Evolutionary conservation across 2,888 invertebrate genomes (phyloP).

Genomic region (Lydus trimaculatus): DNA sequence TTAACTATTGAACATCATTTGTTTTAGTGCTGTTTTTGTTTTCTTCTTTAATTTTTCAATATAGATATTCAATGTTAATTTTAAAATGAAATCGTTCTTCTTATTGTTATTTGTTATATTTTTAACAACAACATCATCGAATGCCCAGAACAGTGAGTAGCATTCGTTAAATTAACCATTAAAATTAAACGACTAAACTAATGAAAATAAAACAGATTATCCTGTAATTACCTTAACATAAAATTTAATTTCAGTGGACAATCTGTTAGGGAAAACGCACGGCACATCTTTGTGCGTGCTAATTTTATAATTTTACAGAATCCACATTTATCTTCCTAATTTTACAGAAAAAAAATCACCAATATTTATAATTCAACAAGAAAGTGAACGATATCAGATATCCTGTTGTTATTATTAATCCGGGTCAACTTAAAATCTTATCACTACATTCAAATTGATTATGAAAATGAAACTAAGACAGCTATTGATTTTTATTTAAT

Average conservation of each 20-base stretch:
- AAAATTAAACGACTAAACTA: slow-evolving; percentile 36
- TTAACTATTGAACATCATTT: background rate
- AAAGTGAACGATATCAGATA: background rate
- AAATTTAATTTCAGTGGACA: slow-evolving; percentile 39
- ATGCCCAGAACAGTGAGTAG: slow-evolving; percentile 42
- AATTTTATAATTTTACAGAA: slow-evolving; percentile 22
- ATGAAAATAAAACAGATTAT: slow-evolving; percentile 41
- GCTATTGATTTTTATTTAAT: background rate
- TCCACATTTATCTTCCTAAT: background rate
- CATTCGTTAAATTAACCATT: too few species aligned
- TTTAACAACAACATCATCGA: slow-evolving; percentile 33
- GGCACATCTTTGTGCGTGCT: slow-evolving; percentile 16
- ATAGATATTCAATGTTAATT: slow-evolving; percentile 24
- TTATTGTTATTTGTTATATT: slow-evolving; percentile 36
- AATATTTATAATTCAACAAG: background rate
- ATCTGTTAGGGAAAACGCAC: slow-evolving; percentile 31
- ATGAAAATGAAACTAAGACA: background rate
- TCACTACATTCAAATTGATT: background rate
- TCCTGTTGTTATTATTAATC: background rate
- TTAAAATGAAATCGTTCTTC: slow-evolving; percentile 38
- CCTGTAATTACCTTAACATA: slow-evolving; percentile 38
- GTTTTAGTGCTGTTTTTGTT: background rate
- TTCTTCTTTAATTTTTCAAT: background rate
- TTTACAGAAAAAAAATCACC: background rate
- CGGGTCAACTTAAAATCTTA: slow-evolving; percentile 4